These are phyloP conservation scores for Idaea straminata DNA, from an alignment of 2,888 invertebrate genomes.

Conservation along the genomic window DNA sequence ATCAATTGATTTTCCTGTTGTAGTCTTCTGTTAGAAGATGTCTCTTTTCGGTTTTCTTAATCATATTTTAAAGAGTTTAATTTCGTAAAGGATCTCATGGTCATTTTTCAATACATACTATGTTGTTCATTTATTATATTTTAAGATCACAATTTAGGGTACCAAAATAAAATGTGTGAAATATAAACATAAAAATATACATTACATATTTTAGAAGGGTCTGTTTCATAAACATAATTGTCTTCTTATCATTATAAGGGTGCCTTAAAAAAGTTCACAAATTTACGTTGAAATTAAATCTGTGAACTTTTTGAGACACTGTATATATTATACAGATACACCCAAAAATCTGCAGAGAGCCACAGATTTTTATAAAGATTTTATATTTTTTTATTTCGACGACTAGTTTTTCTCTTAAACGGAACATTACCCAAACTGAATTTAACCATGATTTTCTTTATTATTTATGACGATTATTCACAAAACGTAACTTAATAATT, in stretches of 20 bases:
- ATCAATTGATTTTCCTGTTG: no score
- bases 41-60: no score
- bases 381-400: background rate
- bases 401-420: background rate
- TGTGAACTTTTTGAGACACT: background rate
- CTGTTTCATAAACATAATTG: background rate
- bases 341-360: background rate
- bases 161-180: background rate
- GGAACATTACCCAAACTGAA: background rate
- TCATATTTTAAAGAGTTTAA: conserved; percentile 1
- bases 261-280: background rate
- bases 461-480: background rate
- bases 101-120: background rate
- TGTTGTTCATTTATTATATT: background rate
- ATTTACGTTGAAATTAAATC: background rate
- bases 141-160: conserved; percentile 5
- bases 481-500: background rate
- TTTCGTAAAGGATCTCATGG: conserved; percentile 17
- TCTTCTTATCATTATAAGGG: background rate
- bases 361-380: background rate
- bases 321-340: no score
- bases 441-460: background rate
- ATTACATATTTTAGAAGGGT: background rate
- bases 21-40: no score
- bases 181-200: background rate